A percentile compares a stretch with the other conserved stretches of the same genome.
Conservation (phyloP, 2,888 invertebrate genomes). For the Apamea sordens region DNA sequence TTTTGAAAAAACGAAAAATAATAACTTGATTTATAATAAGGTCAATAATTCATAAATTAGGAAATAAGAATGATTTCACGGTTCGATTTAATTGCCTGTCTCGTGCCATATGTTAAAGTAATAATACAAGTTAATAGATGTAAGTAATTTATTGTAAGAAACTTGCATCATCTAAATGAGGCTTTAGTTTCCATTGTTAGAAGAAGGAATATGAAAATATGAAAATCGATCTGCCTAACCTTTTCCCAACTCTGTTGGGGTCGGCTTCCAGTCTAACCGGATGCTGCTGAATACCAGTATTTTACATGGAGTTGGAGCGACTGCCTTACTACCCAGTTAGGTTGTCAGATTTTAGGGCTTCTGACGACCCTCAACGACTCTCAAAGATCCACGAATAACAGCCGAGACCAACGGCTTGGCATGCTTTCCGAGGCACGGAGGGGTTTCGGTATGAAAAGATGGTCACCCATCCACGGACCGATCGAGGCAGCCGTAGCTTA, state of each 20-base stretch:
- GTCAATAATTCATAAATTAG: slow-evolving; percentile 6
- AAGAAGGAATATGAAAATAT: no score
- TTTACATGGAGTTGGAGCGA: no score
- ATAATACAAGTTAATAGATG: not conserved
- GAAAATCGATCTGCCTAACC: no score
- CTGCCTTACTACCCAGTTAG: no score
- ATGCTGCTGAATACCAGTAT: no score
- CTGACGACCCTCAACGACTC: not conserved
- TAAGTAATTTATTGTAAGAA: not conserved
- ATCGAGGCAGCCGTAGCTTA: not conserved
- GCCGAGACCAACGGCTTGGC: not conserved
- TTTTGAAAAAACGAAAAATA: not conserved
- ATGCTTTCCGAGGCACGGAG: no score
- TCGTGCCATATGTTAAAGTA: not conserved
- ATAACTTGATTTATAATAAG: no score
- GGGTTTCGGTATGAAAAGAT: no score
- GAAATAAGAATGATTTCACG: not conserved
- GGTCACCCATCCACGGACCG: no score
- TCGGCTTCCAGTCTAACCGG: no score
- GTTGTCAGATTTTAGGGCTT: not conserved
- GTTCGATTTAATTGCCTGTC: not conserved
- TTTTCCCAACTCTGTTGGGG: no score
- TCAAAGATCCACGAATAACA: not conserved
- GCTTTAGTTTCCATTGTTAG: no score
- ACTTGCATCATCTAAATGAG: not conserved